Base-by-base conservation (phyloP, 2,797 vertebrate species). In the Lagorchestes hirsutus region DNA sequence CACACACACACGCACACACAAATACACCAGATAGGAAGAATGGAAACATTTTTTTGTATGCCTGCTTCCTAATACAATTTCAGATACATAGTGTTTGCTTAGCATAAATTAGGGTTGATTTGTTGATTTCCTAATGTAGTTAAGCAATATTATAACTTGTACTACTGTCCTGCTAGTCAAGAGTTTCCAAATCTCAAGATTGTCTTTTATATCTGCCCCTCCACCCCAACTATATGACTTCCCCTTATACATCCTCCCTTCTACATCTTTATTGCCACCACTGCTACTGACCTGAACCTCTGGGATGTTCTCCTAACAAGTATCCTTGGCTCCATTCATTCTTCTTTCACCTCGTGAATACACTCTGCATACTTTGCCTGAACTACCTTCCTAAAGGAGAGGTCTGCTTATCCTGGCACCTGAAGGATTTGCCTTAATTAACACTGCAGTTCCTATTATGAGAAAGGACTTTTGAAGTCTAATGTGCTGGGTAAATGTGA, bases 281-380 rank as follows among this genome's bases (percentile, higher is more conserved):
- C 34, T 1, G 62, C 34, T 14, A 6, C 34, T 18, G 5, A 67
- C 0, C 1, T n/a, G 13, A n/a, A 16, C 3, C 5, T 16, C 34
- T n/a, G n/a, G 34, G 1, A 74, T 74, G n/a, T 5, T 16, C 14
- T n/a, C 62, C 62, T 67, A 67, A 67, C 14, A n/a, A 67, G 14
- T 5, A n/a, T n/a, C 14, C 34, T 6, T 67, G 62, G 13, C 34
- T n/a, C 62, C 62, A 67, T 67, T 67, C 34, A n/a, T 34, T 67
- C 62, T 67, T 28, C 24, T 58, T 67, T n/a, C 34, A n/a, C 62
- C 14, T 34, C 59, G 34, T 34, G 3, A 34, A 14, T 31, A 14
- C 14, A 67, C 13, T 14, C 1, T n/a, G 3, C 34, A 67, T 16
- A 16, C 5, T 18, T 16, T n/a, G 18, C 16, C 34, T n/a, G 58